Base-by-base conservation (phyloP, 2,888 invertebrate species). In the Perdita meconis region DNA sequence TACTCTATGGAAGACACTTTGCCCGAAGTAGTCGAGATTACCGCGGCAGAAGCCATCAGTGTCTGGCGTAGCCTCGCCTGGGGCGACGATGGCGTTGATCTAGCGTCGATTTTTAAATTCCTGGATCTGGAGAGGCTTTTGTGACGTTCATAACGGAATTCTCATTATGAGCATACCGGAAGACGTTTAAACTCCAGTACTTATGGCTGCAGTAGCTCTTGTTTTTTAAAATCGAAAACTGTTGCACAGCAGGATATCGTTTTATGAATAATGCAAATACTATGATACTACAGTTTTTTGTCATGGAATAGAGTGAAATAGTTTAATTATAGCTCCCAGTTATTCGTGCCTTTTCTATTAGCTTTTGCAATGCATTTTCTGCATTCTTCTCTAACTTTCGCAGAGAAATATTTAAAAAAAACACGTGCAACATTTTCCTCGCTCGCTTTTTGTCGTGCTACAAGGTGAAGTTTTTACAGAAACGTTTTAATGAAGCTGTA, bases 401-500 rank as follows among this genome's bases (percentile, higher is more conserved):
- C n/a, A n/a, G n/a, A n/a, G n/a, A n/a, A n/a, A n/a, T n/a, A n/a
- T n/a, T n/a, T n/a, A n/a, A n/a, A n/a, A n/a, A n/a, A n/a, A n/a
- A n/a, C n/a, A n/a, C n/a, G n/a, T n/a, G n/a, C n/a, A n/a, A n/a
- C n/a, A n/a, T 70, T 24, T 51, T 44, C n/a, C 24, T 40, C 57
- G 10, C 13, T 57, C 38, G 26, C 16, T 42, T 42, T 42, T 24
- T 57, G 40, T 12, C 22, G 6, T 6, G 6, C 38, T 50, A 38
- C 6, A 38, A 2, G 10, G 8, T 13, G n/a, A 44, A 19, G 24
- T 13, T 47, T 36, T 26, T 0, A 6, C 13, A 69, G 22, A 57
- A 53, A 38, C 38, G 10, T 44, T 53, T 44, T 69, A 72, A 72
- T 42, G 59, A 71, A 59, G 51, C 50, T 5, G 40, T 67, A 71